phyloP scores from a whole-genome alignment of 2,888 invertebrate species.

The Aporophyla nigra region DNA sequence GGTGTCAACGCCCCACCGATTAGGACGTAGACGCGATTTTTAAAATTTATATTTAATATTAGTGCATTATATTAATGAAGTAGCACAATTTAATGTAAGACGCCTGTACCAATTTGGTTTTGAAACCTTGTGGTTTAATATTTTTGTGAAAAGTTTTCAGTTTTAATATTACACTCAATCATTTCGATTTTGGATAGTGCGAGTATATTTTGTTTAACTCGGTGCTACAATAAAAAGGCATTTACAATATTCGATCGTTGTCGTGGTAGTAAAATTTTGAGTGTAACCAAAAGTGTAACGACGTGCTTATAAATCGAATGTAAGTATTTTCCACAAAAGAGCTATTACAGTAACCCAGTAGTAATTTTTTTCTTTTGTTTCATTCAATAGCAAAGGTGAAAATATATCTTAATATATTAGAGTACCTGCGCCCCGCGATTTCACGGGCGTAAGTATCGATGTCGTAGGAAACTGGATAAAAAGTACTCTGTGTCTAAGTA shows the following conservation, averaged over 20 bases:
- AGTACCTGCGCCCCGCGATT: too few species aligned
- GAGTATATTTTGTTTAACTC: not conserved
- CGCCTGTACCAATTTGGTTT: not conserved
- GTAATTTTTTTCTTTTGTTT: not conserved
- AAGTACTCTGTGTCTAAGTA: too few species aligned
- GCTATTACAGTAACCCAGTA: not conserved
- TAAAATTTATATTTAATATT: not conserved
- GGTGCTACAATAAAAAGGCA: not conserved
- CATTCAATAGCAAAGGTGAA: too few species aligned
- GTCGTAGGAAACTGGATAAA: too few species aligned
- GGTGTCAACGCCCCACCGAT: not conserved
- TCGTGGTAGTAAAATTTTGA: not conserved
- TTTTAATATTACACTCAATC: not conserved
- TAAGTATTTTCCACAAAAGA: slow-evolving; percentile 16
- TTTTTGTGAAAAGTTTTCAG: not conserved
- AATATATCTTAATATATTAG: too few species aligned
- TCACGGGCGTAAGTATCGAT: too few species aligned
- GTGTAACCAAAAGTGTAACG: not conserved
- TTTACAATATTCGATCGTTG: not conserved
- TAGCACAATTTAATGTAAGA: not conserved
- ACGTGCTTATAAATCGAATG: not conserved
- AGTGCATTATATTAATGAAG: not conserved
- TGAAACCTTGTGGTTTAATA: not conserved
- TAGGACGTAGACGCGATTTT: slow-evolving; percentile 6
- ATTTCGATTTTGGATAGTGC: not conserved